Base-by-base conservation (phyloP, 2,113 vertebrate species). In the Malurus cyaneus region DNA sequence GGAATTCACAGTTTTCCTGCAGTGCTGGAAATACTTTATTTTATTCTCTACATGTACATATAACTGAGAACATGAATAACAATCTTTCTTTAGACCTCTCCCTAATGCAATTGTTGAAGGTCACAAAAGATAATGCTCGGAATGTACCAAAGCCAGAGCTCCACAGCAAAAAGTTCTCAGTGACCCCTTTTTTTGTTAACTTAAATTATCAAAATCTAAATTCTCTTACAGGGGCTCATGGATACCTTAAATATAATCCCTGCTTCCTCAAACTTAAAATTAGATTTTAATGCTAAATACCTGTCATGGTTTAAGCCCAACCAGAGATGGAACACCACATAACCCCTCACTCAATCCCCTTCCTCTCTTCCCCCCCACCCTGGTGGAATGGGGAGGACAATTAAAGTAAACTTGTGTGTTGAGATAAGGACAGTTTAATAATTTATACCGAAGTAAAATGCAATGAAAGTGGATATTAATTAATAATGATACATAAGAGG, bases 281-380 rank as follows among this genome's bases (percentile, higher is more conserved):
- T 39, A 59, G 16, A 6, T 5, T 52, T 60, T 18, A 46, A 0
- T 50, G 14, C 5, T 61, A 32, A 83, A 86, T 5, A 47, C 2
- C 6, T 77, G 9, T 25, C 29, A 24, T 11, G 17, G 34, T 21
- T 59, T 67, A 66, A 59, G 8, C 12, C 44, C 17, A 42, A 31
- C 2, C 44, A 31, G 52, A 86, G 11, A 50, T 34, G 44, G 14
- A 42, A 50, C 20, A 25, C 5, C 25, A 34, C 11, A 50, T 1
- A 50, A 4, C 6, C 20, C 11, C 6, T 26, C 31, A 57, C 7
- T 42, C 36, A 42, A 31, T 2, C 4, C 4, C 6, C 7, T n/a
- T 57, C 24, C 28, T 34, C 20, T 44, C 25, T 42, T 42, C 16
- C 7, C 10, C 44, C 12, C 3, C 5, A 31, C 5, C 31, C 25